Base-by-base conservation (phyloP, 1,140 invertebrate species). In the Heliconius hewitsoni region DNA sequence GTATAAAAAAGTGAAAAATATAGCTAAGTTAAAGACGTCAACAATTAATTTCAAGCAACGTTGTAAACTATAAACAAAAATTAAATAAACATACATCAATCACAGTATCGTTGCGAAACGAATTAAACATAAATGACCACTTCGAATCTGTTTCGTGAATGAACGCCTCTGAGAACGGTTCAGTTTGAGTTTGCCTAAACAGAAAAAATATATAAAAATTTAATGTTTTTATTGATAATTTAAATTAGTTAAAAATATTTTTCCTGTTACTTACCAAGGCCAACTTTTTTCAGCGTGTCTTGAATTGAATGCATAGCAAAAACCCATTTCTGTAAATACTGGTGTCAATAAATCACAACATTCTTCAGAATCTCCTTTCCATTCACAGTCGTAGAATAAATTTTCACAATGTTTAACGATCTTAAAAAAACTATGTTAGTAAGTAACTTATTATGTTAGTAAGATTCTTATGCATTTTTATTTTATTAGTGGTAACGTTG, bases 221-320 rank as follows among this genome's bases (percentile, higher is more conserved):
- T 57, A 3, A 18, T 52, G 6, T 19, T 52, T 19, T 57, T 57
- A 19, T 6, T 57, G 8, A 57, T 23, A 11, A 23, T 55, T 18
- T 55, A 9, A n/a, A 30, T 46, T 46, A 46, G 3, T 4, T 27
- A 13, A 66, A 16, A 66, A 72, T 70, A 52, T 34, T 76, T 39
- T 42, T 66, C 11, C 46, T 23, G 37, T 19, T 5, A 52, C 73
- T 92, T 91, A 95, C 95, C 95, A 95, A 66, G 95, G 95, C 92
- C 95, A 94, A 16, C 86, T 84, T 77, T 88, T 95, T 81, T 95
- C 95, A 50, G 94, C 89, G 71, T 95, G 96, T 77, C 94, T 88
- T 3, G 96, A 96, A 88, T 97, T 97, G 86, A 97, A 97, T 37
- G 95, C 95, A 80, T 96, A 97, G 85, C 97, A 97, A 85, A 96